Base-by-base conservation (phyloP, 2,888 invertebrate genomes). In the Periphyllus acericola region DNA sequence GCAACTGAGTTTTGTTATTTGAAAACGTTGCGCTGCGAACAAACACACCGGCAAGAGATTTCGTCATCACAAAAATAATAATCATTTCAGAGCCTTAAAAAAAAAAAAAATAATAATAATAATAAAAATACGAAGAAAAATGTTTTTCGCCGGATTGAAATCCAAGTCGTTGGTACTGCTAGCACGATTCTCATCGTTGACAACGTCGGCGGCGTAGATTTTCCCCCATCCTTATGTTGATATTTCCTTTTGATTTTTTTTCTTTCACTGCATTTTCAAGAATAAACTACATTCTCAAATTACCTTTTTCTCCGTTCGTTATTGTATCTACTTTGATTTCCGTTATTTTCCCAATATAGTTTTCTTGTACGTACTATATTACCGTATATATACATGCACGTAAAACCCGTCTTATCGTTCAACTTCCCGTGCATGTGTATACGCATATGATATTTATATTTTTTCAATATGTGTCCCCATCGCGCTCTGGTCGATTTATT, bases 71-170 rank as follows among this genome's bases (percentile, higher is more conserved):
- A 66, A 76, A 84, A 76, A 76, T 76, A 76, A 84, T 84, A 84
- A 84, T 84, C 40, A 66, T 84, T 84, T 76, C 66, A 2, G 75
- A 68, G 66, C 4, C 66, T 66, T 46, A 32, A 76, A 84, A 32
- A 76, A 66, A 46, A 80, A 60, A 34, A 80, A 34, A 60, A 17
- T 11, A 79, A 74, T 40, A 83, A 75, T 36, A 83, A 75, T 40
- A 84, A 84, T 40, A 76, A 40, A 21, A 32, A 55, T 21, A 82
- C 32, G 60, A 32, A 34, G 14, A 46, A 29, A 85, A 79, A 86
- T 66, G 71, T 71, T 79, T 86, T 85, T 71, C 8, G 46, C 79
- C 55, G 55, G 71, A 86, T 86, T 86, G 85, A 86, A 86, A 86
- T 86, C 71, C 85, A 55, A 86, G 85, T 72, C 68, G 68, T 78